Evolutionary conservation across 2,888 invertebrate genomes (phyloP).

Genomic region (Lobophora halterata): DNA sequence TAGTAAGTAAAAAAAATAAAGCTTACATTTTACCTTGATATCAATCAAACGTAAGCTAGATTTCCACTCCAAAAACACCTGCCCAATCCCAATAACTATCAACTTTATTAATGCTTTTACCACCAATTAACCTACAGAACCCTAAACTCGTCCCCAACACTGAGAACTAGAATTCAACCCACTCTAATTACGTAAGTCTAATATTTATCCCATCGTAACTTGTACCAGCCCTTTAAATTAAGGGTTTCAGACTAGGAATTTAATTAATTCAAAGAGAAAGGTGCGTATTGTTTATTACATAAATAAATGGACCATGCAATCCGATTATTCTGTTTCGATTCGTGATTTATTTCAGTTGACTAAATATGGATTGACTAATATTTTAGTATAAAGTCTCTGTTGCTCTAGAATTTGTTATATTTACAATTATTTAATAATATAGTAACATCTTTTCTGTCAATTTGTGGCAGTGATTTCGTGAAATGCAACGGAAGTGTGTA

Average conservation of each 20-base stretch:
- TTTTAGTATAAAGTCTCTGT: slow-evolving; percentile 2
- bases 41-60: background rate
- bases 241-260: slow-evolving; percentile 49
- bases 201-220: slow-evolving; percentile 31
- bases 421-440: too few relatives aligned
- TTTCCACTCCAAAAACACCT: background rate
- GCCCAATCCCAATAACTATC: background rate
- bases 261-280: slow-evolving; percentile 61
- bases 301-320: slow-evolving; percentile 28
- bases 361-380: slow-evolving; percentile 8
- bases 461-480: too few relatives aligned
- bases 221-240: slow-evolving; percentile 32
- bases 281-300: slow-evolving; percentile 29
- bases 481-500: too few relatives aligned
- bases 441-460: too few relatives aligned
- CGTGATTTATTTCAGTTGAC: slow-evolving; percentile 22
- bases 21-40: too few relatives aligned
- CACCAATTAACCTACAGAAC: slow-evolving; percentile 7
- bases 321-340: slow-evolving; percentile 25
- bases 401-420: too few relatives aligned
- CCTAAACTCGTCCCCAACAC: slow-evolving; percentile 11
- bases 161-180: slow-evolving; percentile 18
- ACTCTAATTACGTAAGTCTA: slow-evolving; percentile 24
- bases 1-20: too few relatives aligned
- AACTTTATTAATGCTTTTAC: slow-evolving; percentile 2